Evolutionary conservation across 2,113 vertebrate genomes (phyloP).

Genomic region (Isichthys henryi): DNA sequence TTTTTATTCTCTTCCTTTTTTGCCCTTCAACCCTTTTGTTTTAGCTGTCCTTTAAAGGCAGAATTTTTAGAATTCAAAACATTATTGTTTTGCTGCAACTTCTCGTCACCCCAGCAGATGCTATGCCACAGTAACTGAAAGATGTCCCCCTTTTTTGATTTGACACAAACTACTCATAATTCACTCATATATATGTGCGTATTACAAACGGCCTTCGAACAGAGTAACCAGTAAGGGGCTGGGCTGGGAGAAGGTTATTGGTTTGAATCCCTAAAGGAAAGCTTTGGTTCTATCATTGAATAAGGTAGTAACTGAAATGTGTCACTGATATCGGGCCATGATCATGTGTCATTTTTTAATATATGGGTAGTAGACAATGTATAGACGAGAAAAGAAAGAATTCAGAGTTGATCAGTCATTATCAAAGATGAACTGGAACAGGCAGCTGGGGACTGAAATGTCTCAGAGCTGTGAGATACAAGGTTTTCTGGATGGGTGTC

Average conservation of each 20-base stretch:
- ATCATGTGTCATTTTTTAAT: background rate
- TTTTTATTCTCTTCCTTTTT: background rate
- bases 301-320: background rate
- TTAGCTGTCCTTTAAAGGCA: background rate
- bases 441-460: background rate
- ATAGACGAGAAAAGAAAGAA: background rate
- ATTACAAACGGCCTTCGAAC: background rate
- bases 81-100: background rate
- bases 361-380: background rate
- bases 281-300: background rate
- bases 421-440: background rate
- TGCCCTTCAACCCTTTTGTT: background rate
- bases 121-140: background rate
- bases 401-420: background rate
- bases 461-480: background rate
- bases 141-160: background rate
- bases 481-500: background rate
- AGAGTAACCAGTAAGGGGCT: background rate
- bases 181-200: background rate
- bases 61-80: background rate
- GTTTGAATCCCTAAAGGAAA: background rate
- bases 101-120: background rate
- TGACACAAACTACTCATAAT: background rate
- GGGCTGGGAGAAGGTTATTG: background rate
- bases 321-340: background rate